These are phyloP conservation scores for Pseudopodoces humilis DNA, from an alignment of 2,113 vertebrate genomes.

Conservation along the genomic window DNA sequence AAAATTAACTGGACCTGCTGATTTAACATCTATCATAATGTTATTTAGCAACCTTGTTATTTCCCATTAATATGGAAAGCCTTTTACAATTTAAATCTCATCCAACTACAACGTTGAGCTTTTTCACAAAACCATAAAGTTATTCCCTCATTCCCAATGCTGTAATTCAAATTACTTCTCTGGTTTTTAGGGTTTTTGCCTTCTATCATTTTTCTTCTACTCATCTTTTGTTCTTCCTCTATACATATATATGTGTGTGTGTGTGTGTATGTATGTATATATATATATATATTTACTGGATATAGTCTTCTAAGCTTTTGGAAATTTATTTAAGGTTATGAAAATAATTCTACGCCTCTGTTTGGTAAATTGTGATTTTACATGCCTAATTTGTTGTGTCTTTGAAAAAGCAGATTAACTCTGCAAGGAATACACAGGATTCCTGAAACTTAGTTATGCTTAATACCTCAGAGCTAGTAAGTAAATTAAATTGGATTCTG, in stretches of 20 bases:
- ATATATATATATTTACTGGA: background rate
- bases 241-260: background rate
- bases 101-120: background rate
- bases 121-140: background rate
- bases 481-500: background rate
- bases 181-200: background rate
- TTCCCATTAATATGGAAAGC: background rate
- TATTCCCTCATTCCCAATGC: background rate
- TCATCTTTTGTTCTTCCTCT: background rate
- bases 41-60: slow-evolving; percentile 36
- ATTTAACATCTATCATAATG: background rate
- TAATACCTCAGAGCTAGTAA: background rate
- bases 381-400: background rate
- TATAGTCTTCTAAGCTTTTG: background rate
- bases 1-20: slow-evolving; percentile 14
- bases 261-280: background rate
- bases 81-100: background rate
- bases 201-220: background rate
- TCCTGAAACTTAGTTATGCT: background rate
- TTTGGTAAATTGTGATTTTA: background rate
- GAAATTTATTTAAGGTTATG: background rate
- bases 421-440: background rate
- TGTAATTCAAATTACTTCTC: background rate
- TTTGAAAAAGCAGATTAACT: background rate
- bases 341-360: background rate